A percentile compares a stretch with the other conserved stretches of the same genome.
phyloP scores from a whole-genome alignment of 2,113 vertebrate genomes.

The Mustelus asterias region DNA sequence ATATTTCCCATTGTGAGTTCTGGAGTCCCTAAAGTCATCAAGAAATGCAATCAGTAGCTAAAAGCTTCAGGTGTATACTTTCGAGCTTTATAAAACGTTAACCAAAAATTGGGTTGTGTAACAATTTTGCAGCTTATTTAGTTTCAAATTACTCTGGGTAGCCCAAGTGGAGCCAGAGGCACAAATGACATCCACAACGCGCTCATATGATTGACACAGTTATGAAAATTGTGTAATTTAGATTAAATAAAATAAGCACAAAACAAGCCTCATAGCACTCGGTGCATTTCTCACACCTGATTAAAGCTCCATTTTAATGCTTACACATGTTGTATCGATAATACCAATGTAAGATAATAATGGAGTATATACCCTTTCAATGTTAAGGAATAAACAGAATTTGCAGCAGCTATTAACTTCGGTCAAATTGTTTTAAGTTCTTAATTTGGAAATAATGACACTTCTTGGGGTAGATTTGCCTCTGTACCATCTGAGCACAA shows the following conservation, averaged over 20 bases:
- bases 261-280: background rate
- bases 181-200: background rate
- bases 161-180: background rate
- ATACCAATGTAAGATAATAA: background rate
- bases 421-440: background rate
- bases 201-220: background rate
- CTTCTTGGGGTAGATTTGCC: background rate
- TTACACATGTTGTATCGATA: background rate
- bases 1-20: background rate
- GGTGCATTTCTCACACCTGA: background rate
- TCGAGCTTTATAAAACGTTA: background rate
- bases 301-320: background rate
- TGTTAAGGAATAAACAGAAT: background rate
- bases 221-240: background rate
- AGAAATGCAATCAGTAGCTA: background rate
- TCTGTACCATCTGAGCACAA: background rate
- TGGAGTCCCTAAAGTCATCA: conserved; percentile 1
- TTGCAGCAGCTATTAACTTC: background rate
- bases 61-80: background rate
- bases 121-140: conserved; percentile 1
- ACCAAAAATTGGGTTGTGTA: background rate
- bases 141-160: conserved; percentile 14
- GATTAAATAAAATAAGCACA: background rate
- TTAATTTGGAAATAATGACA: background rate
- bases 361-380: background rate